Base-by-base conservation (phyloP, 2,888 invertebrate genomes). In the Drosophila trichaetosa region DNA sequence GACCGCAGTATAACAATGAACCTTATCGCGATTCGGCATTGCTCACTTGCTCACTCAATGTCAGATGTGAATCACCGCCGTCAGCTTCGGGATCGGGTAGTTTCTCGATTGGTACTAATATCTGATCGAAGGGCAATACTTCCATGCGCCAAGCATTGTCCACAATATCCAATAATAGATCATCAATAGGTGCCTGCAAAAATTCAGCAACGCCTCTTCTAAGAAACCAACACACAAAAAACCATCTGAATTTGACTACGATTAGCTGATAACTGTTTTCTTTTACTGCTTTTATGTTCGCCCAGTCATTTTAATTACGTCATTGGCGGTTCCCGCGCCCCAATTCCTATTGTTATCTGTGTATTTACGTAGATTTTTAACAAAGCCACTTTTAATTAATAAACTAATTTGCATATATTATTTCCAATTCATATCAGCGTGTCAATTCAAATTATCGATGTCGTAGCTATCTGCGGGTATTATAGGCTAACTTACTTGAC, bases 1-100 rank as follows among this genome's bases (percentile, higher is more conserved):
- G 18, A 29, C 10, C 33, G 38, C n/a, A 64, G 52, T 40, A 40
- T 8, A 10, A 38, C 95, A 94, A 5, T 90, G 29, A 40, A 29
- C 4, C 29, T 48, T 66, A 67, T 48, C 56, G 11, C 34, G 3
- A 8, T 18, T 46, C 95, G 95, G 95, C 88, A 97, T 38, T 36
- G 33, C 96, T 95, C 90, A 97, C 97, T 91, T 97, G 97, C 92
- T 99, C 98, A 91, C 96, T 96, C 10, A 98, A 94, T 0, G 98
- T 98, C 91, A 98, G 95, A 90, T 97, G 97, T 5, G 97, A 96
- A 93, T 98, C 98, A 29, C 97, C 98, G 83, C 97, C 97, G 93
- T 99, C 98, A 2, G 98, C 97, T 92, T 98, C 98, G 0, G 97
- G 97, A 94, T 99, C 98, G 1, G 98, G 97, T 58, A 99, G 94